Evolutionary conservation across 2,888 invertebrate species (phyloP), one percentile per base, ranked within the genome.

Genomic region (Parelbella ahira): DNA sequence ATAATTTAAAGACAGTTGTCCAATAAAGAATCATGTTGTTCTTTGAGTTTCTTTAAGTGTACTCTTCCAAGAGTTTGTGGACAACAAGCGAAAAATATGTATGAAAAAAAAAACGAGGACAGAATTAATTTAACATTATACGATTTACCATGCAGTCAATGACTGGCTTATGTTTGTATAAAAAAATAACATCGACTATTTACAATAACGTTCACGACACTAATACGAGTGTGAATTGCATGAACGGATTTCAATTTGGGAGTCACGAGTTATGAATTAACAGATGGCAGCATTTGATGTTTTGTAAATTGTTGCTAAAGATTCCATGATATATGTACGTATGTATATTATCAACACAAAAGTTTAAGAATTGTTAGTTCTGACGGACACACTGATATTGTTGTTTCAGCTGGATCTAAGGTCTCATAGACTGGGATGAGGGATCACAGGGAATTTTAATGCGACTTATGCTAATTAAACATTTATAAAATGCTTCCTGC

Each of bases 181-280:
- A 44, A 47, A 51, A 44, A 20, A 47, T 43, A 36, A 21, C 41
- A 39, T 18, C 43, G 45, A 52, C 45, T 44, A 48, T 51, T 30
- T 48, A 44, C 32, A 44, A 44, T 48, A 49, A 50, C 51, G 48
- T 51, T 54, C 51, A 52, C 51, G 45, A 54, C 33, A 37, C 34
- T 44, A 48, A 51, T 50, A 52, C 48, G 24, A 50, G 45, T 54
- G 51, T 49, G 19, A 53, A 59, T 56, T 50, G 45, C 33, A 48
- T 53, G 45, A 50, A 49, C 44, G 53, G 54, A 56, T 55, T 47
- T 47, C 41, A 32, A 56, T 65, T 58, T 45, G 48, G 36, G 29
- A 44, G 54, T 61, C 66, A 62, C 58, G 67, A 48, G 46, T 59
- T 63, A 53, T 45, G n/a, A n/a, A n/a, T n/a, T n/a, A n/a, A n/a